phyloP scores from a whole-genome alignment of 2,797 vertebrate species.

The Anomalospiza imberbis region DNA sequence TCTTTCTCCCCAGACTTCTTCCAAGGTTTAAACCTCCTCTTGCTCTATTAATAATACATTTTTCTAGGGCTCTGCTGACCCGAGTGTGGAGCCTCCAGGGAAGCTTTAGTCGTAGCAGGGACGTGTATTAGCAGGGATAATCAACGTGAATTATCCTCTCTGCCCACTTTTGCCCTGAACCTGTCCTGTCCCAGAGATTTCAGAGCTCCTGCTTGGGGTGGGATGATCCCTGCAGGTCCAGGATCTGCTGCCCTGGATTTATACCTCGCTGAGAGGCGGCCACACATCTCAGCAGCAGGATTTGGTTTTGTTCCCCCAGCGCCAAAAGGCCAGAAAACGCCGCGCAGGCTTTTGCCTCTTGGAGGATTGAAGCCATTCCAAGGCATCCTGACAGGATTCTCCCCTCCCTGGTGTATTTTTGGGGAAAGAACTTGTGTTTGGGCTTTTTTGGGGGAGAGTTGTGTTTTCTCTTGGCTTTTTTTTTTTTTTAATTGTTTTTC shows the following conservation, averaged over 20 bases:
- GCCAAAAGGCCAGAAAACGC: neutral
- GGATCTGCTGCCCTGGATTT: neutral
- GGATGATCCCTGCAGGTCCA: neutral
- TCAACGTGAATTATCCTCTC: neutral
- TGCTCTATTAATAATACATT: neutral
- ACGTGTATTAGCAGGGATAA: neutral
- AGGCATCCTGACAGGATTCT: neutral
- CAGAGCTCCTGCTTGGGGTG: neutral
- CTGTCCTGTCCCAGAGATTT: neutral
- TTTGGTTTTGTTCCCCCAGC: neutral
- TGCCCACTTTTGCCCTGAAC: neutral
- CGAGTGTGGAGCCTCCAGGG: neutral
- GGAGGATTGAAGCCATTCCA: neutral
- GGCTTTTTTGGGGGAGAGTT: neutral
- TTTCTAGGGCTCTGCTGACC: neutral
- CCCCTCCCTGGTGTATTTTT: neutral
- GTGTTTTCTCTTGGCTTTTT: neutral
- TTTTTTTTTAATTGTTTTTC: neutral
- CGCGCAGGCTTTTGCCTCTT: neutral
- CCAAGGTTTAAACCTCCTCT: neutral
- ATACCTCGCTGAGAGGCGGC: fast-evolving
- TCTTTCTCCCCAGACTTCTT: neutral
- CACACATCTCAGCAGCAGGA: neutral
- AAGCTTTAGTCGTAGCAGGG: neutral
- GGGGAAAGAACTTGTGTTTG: neutral